Percentiles rank a stretch among this genome's conserved stretches.
These are phyloP conservation scores for Quadriops clusia DNA, from an alignment of 2,888 invertebrate species.

Conservation along the genomic window DNA sequence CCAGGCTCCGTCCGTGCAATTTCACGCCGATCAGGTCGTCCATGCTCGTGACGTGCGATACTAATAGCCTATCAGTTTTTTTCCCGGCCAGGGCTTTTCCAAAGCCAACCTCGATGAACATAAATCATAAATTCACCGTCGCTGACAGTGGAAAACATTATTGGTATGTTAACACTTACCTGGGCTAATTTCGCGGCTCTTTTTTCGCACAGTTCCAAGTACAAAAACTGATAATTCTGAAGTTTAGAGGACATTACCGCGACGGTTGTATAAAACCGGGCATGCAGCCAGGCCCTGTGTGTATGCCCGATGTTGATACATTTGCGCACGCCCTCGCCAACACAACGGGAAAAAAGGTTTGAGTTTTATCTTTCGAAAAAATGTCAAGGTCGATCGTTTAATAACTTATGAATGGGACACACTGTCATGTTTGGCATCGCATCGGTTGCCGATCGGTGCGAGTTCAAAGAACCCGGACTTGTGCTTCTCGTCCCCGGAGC, in stretches of 20 bases:
- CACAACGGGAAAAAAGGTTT: slow-evolving; percentile 24
- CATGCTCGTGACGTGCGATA: slow-evolving; percentile 22
- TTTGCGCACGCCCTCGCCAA: slow-evolving; percentile 14
- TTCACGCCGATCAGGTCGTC: slow-evolving; percentile 20
- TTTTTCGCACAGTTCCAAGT: slow-evolving; percentile 12
- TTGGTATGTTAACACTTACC: slow-evolving; percentile 32
- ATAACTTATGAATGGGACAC: slow-evolving; percentile 34
- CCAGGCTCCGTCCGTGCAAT: slow-evolving; percentile 18
- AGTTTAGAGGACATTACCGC: slow-evolving; percentile 18
- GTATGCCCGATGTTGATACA: slow-evolving; percentile 13
- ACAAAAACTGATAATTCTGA: slow-evolving; percentile 19
- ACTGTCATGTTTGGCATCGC: too few species aligned
- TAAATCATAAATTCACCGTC: slow-evolving; percentile 31
- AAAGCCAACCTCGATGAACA: slow-evolving; percentile 22
- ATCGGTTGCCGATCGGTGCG: slow-evolving; percentile 14
- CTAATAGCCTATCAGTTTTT: slow-evolving; percentile 27
- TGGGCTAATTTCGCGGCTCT: slow-evolving; percentile 21
- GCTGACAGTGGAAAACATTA: slow-evolving; percentile 31
- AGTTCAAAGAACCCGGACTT: slow-evolving; percentile 25
- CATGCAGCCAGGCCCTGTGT: slow-evolving; percentile 17
- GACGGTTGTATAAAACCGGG: slow-evolving; percentile 10
- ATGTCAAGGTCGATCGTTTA: slow-evolving; percentile 37
- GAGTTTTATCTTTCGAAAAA: slow-evolving; percentile 26
- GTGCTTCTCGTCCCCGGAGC: too few species aligned
- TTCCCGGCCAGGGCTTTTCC: slow-evolving; percentile 22